phyloP scores from a whole-genome alignment of 2,113 vertebrate genomes.

The Orientallactaga bullata region DNA sequence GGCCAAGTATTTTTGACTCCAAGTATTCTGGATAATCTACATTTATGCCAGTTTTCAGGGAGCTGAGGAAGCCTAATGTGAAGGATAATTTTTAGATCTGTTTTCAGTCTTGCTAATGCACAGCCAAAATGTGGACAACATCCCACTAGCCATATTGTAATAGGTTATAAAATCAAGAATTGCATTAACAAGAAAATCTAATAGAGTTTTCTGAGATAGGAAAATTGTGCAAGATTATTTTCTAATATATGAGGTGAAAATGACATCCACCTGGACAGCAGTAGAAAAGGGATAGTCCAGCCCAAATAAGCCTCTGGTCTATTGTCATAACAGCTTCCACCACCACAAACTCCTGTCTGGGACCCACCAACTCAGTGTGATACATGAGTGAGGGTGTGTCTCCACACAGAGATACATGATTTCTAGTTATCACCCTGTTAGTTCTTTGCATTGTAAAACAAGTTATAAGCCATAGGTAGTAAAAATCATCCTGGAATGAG shows the following conservation, averaged over 20 bases:
- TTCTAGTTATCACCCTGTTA: background rate
- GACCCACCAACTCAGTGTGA: background rate
- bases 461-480: background rate
- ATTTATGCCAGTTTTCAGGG: slow-evolving; percentile 40
- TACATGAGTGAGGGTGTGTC: too few relatives aligned
- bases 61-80: slow-evolving; percentile 50
- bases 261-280: background rate
- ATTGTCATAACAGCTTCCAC: background rate
- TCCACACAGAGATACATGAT: background rate
- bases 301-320: background rate
- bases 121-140: slow-evolving; percentile 51
- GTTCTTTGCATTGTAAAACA: background rate
- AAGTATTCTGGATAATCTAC: background rate
- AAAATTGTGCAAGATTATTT: background rate
- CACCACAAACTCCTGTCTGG: background rate
- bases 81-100: background rate
- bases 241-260: slow-evolving; percentile 49
- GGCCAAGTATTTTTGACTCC: background rate
- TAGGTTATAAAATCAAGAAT: slow-evolving; percentile 60
- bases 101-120: slow-evolving; percentile 48
- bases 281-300: background rate
- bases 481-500: background rate
- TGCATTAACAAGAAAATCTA: slow-evolving; percentile 59
- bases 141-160: slow-evolving; percentile 48
- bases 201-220: slow-evolving; percentile 43